A percentile compares a stretch with the other conserved stretches of the same genome.
Conservation (phyloP, 2,888 invertebrate genomes). For the Itoplectis maculator region DNA sequence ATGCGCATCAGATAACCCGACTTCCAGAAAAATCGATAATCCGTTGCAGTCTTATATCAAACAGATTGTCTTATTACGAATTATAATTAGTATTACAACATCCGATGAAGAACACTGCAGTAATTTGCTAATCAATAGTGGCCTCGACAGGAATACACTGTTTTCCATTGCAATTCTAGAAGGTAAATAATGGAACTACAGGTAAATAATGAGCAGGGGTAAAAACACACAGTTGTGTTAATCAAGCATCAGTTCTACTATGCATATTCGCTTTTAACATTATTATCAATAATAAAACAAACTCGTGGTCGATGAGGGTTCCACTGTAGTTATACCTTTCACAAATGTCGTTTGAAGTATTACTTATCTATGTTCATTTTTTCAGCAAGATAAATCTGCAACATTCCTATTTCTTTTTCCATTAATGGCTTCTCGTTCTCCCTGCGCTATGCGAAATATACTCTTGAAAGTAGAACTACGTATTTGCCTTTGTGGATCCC, state of each 20-base stretch:
- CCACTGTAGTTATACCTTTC: background rate
- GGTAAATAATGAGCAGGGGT: conserved; percentile 20
- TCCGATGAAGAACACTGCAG: background rate
- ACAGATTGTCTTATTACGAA: background rate
- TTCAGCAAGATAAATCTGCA: conserved; percentile 16
- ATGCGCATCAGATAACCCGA: no score
- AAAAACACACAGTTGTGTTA: background rate
- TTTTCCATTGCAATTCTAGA: no score
- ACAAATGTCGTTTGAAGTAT: conserved; percentile 3
- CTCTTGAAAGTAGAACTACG: conserved; percentile 20
- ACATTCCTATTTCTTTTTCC: conserved; percentile 20
- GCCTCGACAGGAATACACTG: background rate
- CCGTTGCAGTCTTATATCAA: background rate
- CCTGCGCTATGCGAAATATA: background rate
- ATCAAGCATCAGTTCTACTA: background rate
- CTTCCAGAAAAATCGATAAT: no score
- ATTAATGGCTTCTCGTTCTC: conserved; percentile 23
- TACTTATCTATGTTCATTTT: background rate
- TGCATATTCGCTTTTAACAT: no score
- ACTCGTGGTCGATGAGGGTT: background rate
- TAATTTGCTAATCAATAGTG: background rate
- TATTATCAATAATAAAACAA: no score
- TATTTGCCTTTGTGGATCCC: conserved; percentile 1
- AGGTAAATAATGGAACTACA: background rate
- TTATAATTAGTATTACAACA: conserved; percentile 44